A percentile compares a stretch with the other conserved stretches of the same genome.
These are phyloP conservation scores for Crotalus horridus DNA, from an alignment of 2,113 vertebrate genomes.

Conservation along the genomic window DNA sequence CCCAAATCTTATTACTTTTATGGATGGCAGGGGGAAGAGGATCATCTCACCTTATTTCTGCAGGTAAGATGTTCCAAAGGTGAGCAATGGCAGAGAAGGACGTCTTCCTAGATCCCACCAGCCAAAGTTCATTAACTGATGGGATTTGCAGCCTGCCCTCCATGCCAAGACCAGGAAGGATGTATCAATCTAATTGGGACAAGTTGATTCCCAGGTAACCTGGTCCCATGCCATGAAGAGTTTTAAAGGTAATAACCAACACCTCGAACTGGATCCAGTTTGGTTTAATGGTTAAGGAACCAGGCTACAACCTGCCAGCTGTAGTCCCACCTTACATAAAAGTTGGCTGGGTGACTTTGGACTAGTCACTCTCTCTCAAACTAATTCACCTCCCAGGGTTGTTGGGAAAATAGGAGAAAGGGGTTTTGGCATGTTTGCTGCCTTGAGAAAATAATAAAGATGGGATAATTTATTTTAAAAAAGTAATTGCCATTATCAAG, in stretches of 20 bases:
- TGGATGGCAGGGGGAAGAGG: not conserved
- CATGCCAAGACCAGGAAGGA: not conserved
- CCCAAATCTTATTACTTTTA: not conserved
- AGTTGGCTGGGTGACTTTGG: not conserved
- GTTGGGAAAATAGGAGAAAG: not conserved
- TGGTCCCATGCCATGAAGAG: too few relatives aligned
- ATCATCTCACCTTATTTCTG: not conserved
- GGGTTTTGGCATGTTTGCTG: not conserved
- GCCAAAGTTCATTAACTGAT: not conserved
- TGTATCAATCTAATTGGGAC: not conserved
- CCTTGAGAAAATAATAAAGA: not conserved
- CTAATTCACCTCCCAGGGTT: not conserved
- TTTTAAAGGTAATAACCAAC: too few relatives aligned
- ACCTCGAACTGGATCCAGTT: too few relatives aligned
- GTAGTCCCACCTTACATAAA: not conserved
- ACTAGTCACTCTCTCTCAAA: not conserved
- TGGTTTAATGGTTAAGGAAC: too few relatives aligned
- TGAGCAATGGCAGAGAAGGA: not conserved
- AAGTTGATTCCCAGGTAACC: not conserved
- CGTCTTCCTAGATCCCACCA: not conserved
- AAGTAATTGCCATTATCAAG: not conserved
- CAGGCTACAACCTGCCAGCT: not conserved
- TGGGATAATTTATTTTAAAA: not conserved
- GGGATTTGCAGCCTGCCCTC: not conserved
- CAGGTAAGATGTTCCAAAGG: not conserved